phyloP scores from a whole-genome alignment of 2,113 vertebrate species.

The Phoxinus phoxinus region DNA sequence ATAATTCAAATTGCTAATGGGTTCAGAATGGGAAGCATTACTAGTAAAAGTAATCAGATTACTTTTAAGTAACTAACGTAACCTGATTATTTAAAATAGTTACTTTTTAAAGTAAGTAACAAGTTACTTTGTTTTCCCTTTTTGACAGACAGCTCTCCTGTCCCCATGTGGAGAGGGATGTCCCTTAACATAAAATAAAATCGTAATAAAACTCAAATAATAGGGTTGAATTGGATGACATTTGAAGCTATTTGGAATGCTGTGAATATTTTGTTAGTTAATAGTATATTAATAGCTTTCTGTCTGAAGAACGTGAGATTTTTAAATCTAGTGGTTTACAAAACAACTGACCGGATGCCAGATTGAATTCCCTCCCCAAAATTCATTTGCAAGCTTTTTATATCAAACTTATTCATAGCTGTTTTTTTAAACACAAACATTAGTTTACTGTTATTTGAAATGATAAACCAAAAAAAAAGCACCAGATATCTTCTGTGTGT shows the following conservation, averaged over 20 bases:
- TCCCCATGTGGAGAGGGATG: background rate
- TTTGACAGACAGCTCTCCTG: too few relatives aligned
- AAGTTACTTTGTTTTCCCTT: too few relatives aligned
- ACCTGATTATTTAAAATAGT: too few relatives aligned
- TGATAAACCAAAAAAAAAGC: background rate
- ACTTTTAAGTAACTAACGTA: too few relatives aligned
- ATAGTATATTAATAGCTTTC: background rate
- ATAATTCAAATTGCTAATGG: too few relatives aligned
- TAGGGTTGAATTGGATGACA: background rate
- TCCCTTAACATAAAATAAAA: background rate
- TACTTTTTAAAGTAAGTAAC: too few relatives aligned
- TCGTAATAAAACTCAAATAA: background rate
- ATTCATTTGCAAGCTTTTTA: background rate
- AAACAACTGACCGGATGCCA: too few relatives aligned
- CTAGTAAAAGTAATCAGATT: too few relatives aligned
- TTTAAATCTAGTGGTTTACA: background rate
- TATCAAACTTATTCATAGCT: slow-evolving; percentile 3
- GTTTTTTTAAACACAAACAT: background rate
- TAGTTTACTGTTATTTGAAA: slow-evolving; percentile 7
- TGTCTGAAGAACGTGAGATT: background rate
- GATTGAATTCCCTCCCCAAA: background rate
- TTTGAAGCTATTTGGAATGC: background rate
- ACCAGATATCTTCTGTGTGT: background rate
- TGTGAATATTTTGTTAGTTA: background rate
- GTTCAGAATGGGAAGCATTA: too few relatives aligned